Percentiles rank a stretch among this genome's conserved stretches.
phyloP scores from a whole-genome alignment of 2,113 vertebrate species.

The Austrofundulus limnaeus region DNA sequence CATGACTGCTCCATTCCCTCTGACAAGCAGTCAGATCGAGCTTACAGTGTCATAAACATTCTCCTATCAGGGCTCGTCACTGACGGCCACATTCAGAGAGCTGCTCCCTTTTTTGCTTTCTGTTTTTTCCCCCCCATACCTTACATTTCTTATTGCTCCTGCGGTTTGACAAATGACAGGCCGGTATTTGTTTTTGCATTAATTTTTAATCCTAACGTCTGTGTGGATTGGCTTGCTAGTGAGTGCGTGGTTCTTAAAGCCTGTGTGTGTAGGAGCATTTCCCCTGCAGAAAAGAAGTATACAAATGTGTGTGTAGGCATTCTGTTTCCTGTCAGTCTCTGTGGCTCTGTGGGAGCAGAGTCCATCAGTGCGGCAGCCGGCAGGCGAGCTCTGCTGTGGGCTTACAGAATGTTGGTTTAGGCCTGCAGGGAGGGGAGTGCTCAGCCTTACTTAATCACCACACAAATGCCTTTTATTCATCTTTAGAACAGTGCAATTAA shows the following conservation, averaged over 20 bases:
- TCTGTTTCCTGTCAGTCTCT: constrained; percentile 62
- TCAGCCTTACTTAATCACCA: constrained; percentile 67
- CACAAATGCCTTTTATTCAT: constrained; percentile 74
- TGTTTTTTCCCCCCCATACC: constrained; percentile 9
- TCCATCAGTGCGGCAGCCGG: constrained; percentile 54
- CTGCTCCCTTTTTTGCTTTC: constrained; percentile 5
- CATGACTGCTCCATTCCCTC: constrained; percentile 36
- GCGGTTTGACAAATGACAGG: constrained; percentile 49
- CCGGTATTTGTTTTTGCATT: constrained; percentile 38
- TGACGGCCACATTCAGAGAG: constrained; percentile 32
- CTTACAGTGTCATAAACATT: constrained; percentile 42
- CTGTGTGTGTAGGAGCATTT: constrained; percentile 18
- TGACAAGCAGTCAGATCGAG: constrained; percentile 63
- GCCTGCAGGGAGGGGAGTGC: constrained; percentile 60
- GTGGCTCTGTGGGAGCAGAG: constrained; percentile 33
- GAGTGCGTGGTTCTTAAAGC: constrained; percentile 9
- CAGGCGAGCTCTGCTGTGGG: constrained; percentile 50
- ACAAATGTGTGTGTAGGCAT: constrained; percentile 24
- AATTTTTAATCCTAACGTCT: constrained; percentile 9
- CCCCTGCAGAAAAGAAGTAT: constrained; percentile 8
- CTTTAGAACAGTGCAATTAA: constrained; percentile 73
- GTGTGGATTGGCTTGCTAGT: constrained; percentile 7
- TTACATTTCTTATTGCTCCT: constrained; percentile 13
- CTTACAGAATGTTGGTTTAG: constrained; percentile 65
- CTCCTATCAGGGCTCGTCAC: constrained; percentile 49